phyloP scores from a whole-genome alignment of 2,888 invertebrate species.

The Torymus auratus region DNA sequence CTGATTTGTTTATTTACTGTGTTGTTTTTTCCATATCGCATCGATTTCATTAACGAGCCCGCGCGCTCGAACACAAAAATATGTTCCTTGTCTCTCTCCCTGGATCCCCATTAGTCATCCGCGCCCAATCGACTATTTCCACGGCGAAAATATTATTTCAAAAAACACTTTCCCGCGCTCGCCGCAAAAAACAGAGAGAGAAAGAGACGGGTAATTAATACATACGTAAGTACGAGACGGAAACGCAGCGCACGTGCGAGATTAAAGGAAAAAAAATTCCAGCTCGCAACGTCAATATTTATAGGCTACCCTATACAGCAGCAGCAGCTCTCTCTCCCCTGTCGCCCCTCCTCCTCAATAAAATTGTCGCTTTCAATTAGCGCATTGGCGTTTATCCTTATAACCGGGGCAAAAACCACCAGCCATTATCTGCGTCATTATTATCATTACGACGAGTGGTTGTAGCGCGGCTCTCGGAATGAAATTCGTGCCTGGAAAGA shows the following conservation, averaged over 20 bases:
- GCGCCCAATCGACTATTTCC: background rate
- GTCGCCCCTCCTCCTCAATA: background rate
- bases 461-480: background rate
- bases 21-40: background rate
- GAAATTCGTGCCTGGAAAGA: background rate
- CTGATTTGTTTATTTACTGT: background rate
- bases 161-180: background rate
- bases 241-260: constrained; percentile 7
- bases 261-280: constrained; percentile 33
- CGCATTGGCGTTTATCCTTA: constrained; percentile 25
- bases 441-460: no score
- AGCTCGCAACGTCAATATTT: no score
- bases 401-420: background rate
- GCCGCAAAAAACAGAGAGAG: background rate
- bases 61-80: background rate
- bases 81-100: background rate
- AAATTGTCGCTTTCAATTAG: constrained; percentile 45
- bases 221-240: background rate
- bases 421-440: no score
- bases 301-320: no score
- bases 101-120: background rate
- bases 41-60: constrained; percentile 5
- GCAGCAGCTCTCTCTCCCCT: background rate
- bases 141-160: constrained; percentile 22
- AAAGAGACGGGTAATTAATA: constrained; percentile 38